These are phyloP conservation scores for Chloroclysta siterata DNA, from an alignment of 2,888 invertebrate genomes.

Conservation along the genomic window DNA sequence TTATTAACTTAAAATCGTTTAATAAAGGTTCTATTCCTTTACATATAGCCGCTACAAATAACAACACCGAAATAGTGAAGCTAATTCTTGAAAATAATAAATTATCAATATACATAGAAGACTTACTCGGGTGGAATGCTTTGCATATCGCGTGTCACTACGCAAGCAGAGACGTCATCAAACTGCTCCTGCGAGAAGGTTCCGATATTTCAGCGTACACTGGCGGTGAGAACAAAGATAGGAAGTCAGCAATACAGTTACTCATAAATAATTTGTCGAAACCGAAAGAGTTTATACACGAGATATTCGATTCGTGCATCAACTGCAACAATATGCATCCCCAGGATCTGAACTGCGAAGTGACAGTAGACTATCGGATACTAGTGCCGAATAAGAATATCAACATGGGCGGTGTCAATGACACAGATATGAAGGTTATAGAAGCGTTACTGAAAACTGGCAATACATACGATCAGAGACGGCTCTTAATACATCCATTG, in stretches of 20 bases:
- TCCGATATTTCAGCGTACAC: conserved; percentile 41
- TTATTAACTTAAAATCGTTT: conserved; percentile 24
- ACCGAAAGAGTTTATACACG: conserved; percentile 73
- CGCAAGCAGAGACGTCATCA: conserved; percentile 56
- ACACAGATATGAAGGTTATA: conserved; percentile 25
- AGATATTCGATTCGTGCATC: conserved; percentile 74
- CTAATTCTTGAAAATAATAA: conserved; percentile 26
- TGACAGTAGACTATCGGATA: conserved; percentile 64
- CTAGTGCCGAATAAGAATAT: conserved; percentile 46
- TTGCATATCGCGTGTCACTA: conserved; percentile 62
- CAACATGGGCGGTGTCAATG: not conserved
- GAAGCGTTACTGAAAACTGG: conserved; percentile 55
- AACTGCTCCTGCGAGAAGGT: conserved; percentile 30
- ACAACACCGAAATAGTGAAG: conserved; percentile 30
- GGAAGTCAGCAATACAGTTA: conserved; percentile 58
- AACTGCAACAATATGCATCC: conserved; percentile 64
- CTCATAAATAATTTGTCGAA: conserved; percentile 67
- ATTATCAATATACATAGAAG: conserved; percentile 48
- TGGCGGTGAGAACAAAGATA: conserved; percentile 39
- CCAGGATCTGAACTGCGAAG: conserved; percentile 58
- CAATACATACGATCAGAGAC: conserved; percentile 54
- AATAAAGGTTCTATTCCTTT: conserved; percentile 26
- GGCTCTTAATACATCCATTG: conserved; percentile 66
- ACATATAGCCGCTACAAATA: conserved; percentile 29
- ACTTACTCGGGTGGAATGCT: conserved; percentile 48